Evolutionary conservation across 2,888 invertebrate genomes (phyloP).

Genomic region (Acleris holmiana): DNA sequence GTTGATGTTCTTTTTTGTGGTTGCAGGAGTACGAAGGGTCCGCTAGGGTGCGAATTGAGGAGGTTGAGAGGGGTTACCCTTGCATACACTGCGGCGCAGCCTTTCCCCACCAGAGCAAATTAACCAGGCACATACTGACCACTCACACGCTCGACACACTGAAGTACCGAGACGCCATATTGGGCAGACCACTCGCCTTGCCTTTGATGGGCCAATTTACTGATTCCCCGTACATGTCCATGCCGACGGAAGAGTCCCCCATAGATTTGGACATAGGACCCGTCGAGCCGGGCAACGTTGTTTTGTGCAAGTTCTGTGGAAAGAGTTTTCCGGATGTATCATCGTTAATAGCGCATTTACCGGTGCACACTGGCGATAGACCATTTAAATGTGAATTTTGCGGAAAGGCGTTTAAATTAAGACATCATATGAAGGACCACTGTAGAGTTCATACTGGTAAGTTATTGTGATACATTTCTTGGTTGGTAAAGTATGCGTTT

Average conservation of each 20-base stretch:
- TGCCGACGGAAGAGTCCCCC: conserved; percentile 85
- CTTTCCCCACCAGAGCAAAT: conserved; percentile 95
- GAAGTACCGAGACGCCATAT: conserved; percentile 91
- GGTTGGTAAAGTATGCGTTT: conserved; percentile 16
- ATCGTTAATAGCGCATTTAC: conserved; percentile 93
- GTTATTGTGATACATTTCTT: conserved; percentile 45
- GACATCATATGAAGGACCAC: conserved; percentile 97
- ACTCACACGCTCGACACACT: conserved; percentile 94
- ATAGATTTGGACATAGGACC: conserved; percentile 83
- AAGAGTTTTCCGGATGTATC: conserved; percentile 96
- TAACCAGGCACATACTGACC: conserved; percentile 94
- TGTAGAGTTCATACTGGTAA: conserved; percentile 95
- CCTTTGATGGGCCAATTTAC: conserved; percentile 78
- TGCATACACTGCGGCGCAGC: conserved; percentile 96
- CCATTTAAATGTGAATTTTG: conserved; percentile 97
- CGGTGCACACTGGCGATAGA: conserved; percentile 94
- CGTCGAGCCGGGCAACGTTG: conserved; percentile 89
- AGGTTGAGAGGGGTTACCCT: conserved; percentile 86
- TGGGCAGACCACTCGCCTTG: conserved; percentile 69
- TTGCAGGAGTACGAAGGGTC: conserved; percentile 95
- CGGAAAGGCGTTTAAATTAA: conserved; percentile 95
- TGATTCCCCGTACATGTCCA: conserved; percentile 74
- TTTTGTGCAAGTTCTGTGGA: conserved; percentile 96
- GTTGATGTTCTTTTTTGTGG: conserved; percentile 94
- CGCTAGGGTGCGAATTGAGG: conserved; percentile 81